phyloP scores from a whole-genome alignment of 2,113 vertebrate genomes.

The Peromyscus polionotus region DNA sequence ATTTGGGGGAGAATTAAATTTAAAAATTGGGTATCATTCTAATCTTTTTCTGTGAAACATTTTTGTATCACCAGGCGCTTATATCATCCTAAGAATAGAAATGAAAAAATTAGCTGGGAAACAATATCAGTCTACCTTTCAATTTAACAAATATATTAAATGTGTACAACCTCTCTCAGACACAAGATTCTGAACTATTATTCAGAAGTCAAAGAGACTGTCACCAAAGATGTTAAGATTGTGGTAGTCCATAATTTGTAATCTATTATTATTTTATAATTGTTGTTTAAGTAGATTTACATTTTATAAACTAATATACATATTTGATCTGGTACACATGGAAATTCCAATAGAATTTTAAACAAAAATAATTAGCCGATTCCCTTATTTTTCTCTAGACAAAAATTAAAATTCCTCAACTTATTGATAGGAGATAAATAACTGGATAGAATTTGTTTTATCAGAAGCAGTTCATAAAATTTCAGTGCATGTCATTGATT shows the following conservation, averaged over 20 bases:
- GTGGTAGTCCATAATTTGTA: background rate
- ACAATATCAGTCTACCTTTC: background rate
- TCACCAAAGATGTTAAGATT: background rate
- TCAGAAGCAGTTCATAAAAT: background rate
- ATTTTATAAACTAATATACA: background rate
- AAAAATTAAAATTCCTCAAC: background rate
- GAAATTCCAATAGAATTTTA: background rate
- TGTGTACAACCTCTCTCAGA: background rate
- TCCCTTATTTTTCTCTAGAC: background rate
- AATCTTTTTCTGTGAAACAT: background rate
- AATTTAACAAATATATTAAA: background rate
- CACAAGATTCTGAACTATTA: background rate
- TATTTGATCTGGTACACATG: background rate
- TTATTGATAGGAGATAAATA: background rate
- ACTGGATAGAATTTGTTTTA: background rate
- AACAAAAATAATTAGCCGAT: background rate
- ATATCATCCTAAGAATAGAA: background rate
- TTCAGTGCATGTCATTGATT: background rate
- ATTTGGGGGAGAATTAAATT: background rate
- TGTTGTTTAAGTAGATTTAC: background rate
- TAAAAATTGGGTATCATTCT: background rate
- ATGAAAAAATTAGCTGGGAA: background rate
- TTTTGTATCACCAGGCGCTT: background rate
- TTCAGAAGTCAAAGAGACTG: background rate
- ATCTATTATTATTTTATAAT: background rate